Base-by-base conservation (phyloP, 2,113 vertebrate species). In the Sphyrna mokarran region DNA sequence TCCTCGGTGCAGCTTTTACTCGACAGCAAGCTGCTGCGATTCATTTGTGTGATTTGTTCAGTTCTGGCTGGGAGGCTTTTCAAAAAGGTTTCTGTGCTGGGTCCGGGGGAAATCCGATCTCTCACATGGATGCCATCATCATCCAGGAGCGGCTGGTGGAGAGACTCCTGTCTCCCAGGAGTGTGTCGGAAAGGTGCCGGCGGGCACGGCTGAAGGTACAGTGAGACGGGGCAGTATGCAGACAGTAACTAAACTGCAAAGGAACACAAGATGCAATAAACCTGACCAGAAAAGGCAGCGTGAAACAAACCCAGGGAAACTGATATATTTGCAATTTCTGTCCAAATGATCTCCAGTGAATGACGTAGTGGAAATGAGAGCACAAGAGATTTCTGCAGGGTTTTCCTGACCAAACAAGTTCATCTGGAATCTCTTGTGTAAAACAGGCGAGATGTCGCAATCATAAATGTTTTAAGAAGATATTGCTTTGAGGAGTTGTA, bases 131-230 rank as follows among this genome's bases (percentile, higher is more conserved):
- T 97, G 98, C 98, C 94, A 98, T 99, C 97, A 98, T 99, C 95
- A 97, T 99, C 96, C 99, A 99, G 97, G 99, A 99, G 97, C 99
- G 98, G 97, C 97, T 99, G 96, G 99, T 98, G 96, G 99, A 99
- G 97, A 98, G 98, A 96, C 97, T 99, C 97, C 97, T 99, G 96
- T 99, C 98, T 89, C 99, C 98, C 1, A 97, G 98, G 97, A 98
- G 98, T 96, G 98, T 98, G 97, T 98, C 97, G 96, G 98, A 98
- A 97, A 97, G 97, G 96, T 97, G 97, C 96, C 98, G 97, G 96
- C 97, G 98, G 0, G 97, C 97, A 97, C 97, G 98, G 96, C 98
- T 98, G 97, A 99, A 99, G 98, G 98, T 99, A 98, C 97, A 78
- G 48, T 54, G 37, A 95, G 20, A 11, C 13, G 23, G n/a, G 89